A percentile compares a stretch with the other conserved stretches of the same genome.
These are phyloP conservation scores for Crotalus tigris DNA, from an alignment of 2,113 vertebrate species.

Conservation along the genomic window DNA sequence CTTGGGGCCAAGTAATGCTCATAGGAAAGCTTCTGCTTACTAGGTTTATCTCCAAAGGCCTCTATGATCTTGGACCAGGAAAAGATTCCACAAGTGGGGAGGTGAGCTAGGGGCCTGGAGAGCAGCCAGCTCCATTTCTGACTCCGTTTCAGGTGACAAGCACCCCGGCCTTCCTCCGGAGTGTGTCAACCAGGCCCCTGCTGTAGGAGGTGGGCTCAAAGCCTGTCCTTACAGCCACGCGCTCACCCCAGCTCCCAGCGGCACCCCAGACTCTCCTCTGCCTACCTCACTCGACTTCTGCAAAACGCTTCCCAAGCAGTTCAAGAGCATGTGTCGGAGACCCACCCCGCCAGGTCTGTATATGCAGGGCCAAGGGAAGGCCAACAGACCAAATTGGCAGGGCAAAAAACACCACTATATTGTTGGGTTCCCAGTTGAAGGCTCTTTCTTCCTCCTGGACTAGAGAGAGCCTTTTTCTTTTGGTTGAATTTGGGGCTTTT, in stretches of 20 bases:
- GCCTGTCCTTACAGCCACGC: conserved; percentile 87
- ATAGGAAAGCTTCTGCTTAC: background rate
- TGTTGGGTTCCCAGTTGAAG: background rate
- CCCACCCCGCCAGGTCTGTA: conserved; percentile 82
- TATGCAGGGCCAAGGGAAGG: conserved; percentile 56
- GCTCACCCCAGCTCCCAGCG: conserved; percentile 74
- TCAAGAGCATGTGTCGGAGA: conserved; percentile 90
- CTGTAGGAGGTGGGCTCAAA: conserved; percentile 71
- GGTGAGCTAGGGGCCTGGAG: conserved; percentile 17
- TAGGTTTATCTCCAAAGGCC: background rate
- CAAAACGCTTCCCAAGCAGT: conserved; percentile 91
- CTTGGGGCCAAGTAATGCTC: background rate
- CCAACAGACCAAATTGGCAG: conserved; percentile 16
- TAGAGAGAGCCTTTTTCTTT: background rate
- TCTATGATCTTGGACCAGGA: background rate
- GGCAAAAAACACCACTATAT: background rate
- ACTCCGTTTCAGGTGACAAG: conserved; percentile 62
- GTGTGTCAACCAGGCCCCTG: conserved; percentile 66
- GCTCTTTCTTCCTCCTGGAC: background rate
- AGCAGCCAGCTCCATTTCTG: background rate
- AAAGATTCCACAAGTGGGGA: background rate
- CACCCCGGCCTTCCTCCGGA: conserved; percentile 22
- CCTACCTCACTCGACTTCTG: conserved; percentile 90
- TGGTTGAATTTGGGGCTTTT: background rate
- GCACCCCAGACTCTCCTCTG: conserved; percentile 73